Conservation (phyloP, 1,140 invertebrate species). For the Eulimnadia texana region DNA sequence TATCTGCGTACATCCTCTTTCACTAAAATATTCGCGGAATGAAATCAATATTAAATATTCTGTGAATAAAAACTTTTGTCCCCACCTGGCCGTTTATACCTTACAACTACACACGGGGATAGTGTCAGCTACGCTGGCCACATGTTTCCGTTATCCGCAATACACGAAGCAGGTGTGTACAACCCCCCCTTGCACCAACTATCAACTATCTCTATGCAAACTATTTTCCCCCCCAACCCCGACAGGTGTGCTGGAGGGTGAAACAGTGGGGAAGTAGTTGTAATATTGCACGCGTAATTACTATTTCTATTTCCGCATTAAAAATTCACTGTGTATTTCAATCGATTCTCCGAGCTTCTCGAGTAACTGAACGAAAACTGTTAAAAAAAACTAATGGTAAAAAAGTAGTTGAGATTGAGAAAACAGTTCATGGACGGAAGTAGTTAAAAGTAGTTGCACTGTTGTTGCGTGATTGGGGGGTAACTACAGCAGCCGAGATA, state of each 20-base stretch:
- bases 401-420: not conserved
- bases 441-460: conserved; percentile 5
- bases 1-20: too few relatives aligned
- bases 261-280: not conserved
- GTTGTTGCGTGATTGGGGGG: not conserved
- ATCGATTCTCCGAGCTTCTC: too few relatives aligned
- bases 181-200: not conserved
- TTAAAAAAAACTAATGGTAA: too few relatives aligned
- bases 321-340: too few relatives aligned
- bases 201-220: not conserved
- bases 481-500: not conserved
- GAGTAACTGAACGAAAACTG: too few relatives aligned
- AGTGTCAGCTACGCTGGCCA: not conserved
- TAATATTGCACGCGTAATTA: not conserved
- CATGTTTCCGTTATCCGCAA: not conserved
- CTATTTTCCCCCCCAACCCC: too few relatives aligned
- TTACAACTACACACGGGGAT: not conserved
- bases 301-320: not conserved
- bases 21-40: too few relatives aligned
- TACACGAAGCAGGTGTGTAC: not conserved
- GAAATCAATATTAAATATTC: too few relatives aligned
- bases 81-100: not conserved
- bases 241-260: too few relatives aligned
- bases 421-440: conserved; percentile 6
- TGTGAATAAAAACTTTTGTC: not conserved